Conservation (phyloP, 92 coral and sea anemone genomes). For the Paragorgia papillata region DNA sequence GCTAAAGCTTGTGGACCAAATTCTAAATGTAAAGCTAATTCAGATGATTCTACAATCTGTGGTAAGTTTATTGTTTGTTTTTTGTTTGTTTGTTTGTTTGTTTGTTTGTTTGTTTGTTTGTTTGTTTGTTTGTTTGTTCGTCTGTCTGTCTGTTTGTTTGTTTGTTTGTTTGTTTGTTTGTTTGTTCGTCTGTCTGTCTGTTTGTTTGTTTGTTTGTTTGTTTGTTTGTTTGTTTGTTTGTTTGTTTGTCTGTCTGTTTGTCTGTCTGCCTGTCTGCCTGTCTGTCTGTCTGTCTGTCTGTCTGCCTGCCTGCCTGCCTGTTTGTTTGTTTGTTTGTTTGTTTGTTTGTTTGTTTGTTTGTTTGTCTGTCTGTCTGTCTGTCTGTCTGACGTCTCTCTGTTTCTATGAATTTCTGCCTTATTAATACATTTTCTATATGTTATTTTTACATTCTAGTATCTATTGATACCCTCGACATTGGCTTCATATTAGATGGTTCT, state of each 20-base stretch:
- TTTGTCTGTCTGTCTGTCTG: too few species aligned
- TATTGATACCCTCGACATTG: slow-evolving; percentile 28
- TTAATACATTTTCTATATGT: not conserved
- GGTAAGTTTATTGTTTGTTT: slow-evolving; percentile 11
- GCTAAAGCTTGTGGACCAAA: slow-evolving; percentile 26
- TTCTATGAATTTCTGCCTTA: not conserved
- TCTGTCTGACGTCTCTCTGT: too few species aligned
- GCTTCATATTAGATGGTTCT: slow-evolving; percentile 31
- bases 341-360: too few species aligned
- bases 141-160: not conserved
- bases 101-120: not conserved
- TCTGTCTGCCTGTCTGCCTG: too few species aligned
- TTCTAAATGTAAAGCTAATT: slow-evolving; percentile 7
- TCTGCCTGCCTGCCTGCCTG: not conserved
- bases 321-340: not conserved
- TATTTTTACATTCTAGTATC: not conserved
- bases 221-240: not conserved
- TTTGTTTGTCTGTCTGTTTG: too few species aligned
- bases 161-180: too few species aligned
- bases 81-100: not conserved
- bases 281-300: not conserved
- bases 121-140: not conserved
- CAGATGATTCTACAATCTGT: slow-evolving; percentile 22
- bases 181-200: not conserved
- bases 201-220: too few species aligned